A percentile compares a stretch with the other conserved stretches of the same genome.
Evolutionary conservation across 2,797 vertebrate genomes (phyloP).

Genomic region (Acropternis orthonyx): DNA sequence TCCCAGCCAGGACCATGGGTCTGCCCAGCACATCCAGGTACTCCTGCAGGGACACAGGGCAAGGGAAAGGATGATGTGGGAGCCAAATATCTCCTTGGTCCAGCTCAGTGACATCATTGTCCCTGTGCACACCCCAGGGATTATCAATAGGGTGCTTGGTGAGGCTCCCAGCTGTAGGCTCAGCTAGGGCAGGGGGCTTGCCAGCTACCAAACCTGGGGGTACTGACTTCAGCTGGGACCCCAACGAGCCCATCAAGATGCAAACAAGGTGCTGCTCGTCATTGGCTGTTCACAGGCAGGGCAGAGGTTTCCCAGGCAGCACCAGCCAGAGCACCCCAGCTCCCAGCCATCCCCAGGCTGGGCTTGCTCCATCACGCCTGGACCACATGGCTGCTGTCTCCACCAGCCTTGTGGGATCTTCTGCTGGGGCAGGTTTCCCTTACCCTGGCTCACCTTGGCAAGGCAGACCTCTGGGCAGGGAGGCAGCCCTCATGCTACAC

Average conservation of each 20-base stretch:
- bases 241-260: accelerated
- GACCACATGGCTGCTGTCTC: accelerated
- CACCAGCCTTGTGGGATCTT: neutral
- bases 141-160: neutral
- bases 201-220: neutral
- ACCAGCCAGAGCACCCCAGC: accelerated
- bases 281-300: accelerated
- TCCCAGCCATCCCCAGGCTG: accelerated
- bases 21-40: conserved; percentile 96
- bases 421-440: neutral
- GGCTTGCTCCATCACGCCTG: neutral
- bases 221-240: neutral
- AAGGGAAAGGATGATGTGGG: neutral
- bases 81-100: neutral
- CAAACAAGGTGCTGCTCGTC: neutral
- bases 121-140: neutral
- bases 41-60: conserved; percentile 78
- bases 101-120: accelerated
- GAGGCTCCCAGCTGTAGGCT: neutral
- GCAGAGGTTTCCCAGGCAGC: neutral
- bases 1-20: conserved; percentile 95
- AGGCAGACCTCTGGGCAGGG: neutral
- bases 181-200: neutral
- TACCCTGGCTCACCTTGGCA: neutral
- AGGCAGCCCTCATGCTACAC: neutral